These are phyloP conservation scores for Lagodon rhomboides DNA, from an alignment of 2,797 vertebrate species.

Conservation along the genomic window DNA sequence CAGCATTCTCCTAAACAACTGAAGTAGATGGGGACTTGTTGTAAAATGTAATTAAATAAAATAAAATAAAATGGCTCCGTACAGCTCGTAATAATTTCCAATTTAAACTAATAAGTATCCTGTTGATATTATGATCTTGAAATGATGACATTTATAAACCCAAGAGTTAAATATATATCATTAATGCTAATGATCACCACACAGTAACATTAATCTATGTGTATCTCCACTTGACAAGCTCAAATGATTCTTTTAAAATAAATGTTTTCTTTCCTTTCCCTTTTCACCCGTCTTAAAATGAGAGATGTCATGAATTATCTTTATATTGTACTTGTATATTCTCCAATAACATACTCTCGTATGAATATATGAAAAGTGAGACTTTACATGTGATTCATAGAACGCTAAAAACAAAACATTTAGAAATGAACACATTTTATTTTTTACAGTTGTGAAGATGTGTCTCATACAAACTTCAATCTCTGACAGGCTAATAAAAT, in stretches of 20 bases:
- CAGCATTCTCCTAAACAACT: no score
- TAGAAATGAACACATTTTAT: not conserved
- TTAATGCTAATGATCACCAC: not conserved
- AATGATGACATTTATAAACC: no score
- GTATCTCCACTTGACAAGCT: not conserved
- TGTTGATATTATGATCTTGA: not conserved
- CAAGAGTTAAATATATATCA: not conserved
- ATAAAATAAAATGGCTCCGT: no score
- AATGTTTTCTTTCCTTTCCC: no score
- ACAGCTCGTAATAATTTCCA: not conserved
- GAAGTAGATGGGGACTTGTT: no score
- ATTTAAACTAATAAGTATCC: no score
- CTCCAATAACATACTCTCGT: no score
- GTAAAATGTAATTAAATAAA: no score
- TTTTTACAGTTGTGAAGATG: constrained; percentile 10
- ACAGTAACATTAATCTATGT: not conserved
- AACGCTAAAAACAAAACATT: constrained; percentile 2
- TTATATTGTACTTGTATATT: no score
- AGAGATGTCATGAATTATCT: no score
- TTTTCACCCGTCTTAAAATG: no score
- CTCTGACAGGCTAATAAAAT: constrained; percentile 28
- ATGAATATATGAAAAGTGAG: constrained; percentile 11
- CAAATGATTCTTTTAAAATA: not conserved
- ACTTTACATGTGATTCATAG: not conserved
- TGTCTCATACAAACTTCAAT: constrained; percentile 14